Evolutionary conservation across 2,797 vertebrate genomes (phyloP), one percentile per base, ranked within the genome.

Genomic region (Aeoliscus strigatus): DNA sequence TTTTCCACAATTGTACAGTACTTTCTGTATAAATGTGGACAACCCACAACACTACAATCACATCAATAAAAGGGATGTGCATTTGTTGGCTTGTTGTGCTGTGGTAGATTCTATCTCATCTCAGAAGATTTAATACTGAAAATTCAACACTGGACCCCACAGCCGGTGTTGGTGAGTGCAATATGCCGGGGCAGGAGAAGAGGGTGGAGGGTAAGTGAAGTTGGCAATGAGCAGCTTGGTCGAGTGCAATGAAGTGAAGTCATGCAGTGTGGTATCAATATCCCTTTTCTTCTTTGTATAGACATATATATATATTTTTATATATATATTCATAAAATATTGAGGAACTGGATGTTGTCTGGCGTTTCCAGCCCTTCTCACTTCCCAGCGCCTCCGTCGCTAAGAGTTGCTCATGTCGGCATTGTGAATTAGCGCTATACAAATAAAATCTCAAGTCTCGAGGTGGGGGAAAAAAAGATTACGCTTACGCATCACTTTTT

Each of bases 211-310:
- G 32, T 30, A 43, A 51, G 40, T 25, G 43, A 65, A 60, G 44
- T 59, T 66, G 71, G 69, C 69, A 65, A 72, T 54, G 67, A 67
- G 59, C 58, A 65, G 25, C n/a, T 55, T 51, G 53, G 18, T 46
- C 40, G 24, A 58, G 66, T 79, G 67, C 61, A 62, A 51, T 44
- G 57, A 68, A 35, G 66, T 67, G 65, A 75, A 39, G 51, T 69
- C 65, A 65, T 75, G 75, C 75, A 60, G 66, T 23, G 44, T 66
- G 51, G 32, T 17, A 35, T 48, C 41, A 32, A 24, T 40, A 51
- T 27, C 12, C n/a, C 31, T 1, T 15, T 8, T 39, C 17, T 31
- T 30, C n/a, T n/a, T n/a, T n/a, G n/a, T n/a, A n/a, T n/a, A n/a
- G n/a, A n/a, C n/a, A n/a, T 23, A 39, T 13, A 43, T 33, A 13